These are phyloP conservation scores for Siniperca scherzeri DNA, from an alignment of 2,797 vertebrate species.

Conservation along the genomic window DNA sequence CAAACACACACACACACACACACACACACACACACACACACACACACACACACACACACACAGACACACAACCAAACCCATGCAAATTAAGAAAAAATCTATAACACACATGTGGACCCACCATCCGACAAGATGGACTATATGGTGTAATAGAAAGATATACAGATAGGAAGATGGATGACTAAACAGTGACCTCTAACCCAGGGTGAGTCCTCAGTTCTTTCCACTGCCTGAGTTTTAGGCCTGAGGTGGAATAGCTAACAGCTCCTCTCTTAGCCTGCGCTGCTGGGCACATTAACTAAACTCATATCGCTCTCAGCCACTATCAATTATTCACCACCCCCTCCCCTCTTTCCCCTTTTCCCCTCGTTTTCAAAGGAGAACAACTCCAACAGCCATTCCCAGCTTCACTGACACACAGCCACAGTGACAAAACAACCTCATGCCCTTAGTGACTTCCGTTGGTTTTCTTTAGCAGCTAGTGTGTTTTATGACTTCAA, in stretches of 20 bases:
- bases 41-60: conserved; percentile 29
- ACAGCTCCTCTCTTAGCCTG: conserved; percentile 84
- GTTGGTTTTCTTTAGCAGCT: conserved; percentile 32
- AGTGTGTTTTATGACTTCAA: conserved; percentile 42
- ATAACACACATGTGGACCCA: conserved; percentile 18
- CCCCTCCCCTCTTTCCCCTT: conserved; percentile 40
- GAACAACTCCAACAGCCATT: conserved; percentile 65
- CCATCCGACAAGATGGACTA: conserved; percentile 43
- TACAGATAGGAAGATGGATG: conserved; percentile 33
- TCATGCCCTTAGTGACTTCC: conserved; percentile 50
- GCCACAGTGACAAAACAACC: conserved; percentile 55
- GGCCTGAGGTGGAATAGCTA: conserved; percentile 82
- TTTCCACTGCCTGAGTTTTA: conserved; percentile 70
- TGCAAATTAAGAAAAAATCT: conserved; percentile 64
- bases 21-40: conserved; percentile 38
- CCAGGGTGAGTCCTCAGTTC: conserved; percentile 51
- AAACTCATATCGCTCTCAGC: conserved; percentile 91
- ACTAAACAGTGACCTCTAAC: conserved; percentile 43
- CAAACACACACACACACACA: conserved; percentile 59
- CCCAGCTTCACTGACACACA: conserved; percentile 54
- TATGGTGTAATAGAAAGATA: conserved; percentile 21
- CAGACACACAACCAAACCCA: conserved; percentile 37
- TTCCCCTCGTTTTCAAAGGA: conserved; percentile 76
- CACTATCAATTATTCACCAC: conserved; percentile 87
- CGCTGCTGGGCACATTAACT: conserved; percentile 89